Evolutionary conservation across 2,797 vertebrate species (phyloP).

Genomic region (Bryconaethiops microstoma): DNA sequence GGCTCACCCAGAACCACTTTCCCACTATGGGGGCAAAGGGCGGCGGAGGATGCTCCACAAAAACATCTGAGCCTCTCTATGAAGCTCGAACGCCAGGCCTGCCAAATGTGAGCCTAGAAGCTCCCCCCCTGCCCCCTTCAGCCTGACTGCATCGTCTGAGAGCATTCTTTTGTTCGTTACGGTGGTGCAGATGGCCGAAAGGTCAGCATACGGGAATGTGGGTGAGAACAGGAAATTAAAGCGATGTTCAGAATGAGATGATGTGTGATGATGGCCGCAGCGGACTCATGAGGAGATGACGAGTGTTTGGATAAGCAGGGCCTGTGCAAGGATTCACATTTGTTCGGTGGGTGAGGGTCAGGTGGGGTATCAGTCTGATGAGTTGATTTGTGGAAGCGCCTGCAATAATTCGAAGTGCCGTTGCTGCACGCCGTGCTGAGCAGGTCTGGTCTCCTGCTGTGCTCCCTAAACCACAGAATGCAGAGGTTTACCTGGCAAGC

Average conservation of each 20-base stretch:
- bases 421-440: background rate
- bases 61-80: conserved; percentile 32
- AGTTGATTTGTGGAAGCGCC: background rate
- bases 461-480: background rate
- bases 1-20: conserved; percentile 20
- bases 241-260: conserved; percentile 15
- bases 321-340: background rate
- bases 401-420: background rate
- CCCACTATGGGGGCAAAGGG: conserved; percentile 25
- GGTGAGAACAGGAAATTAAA: conserved; percentile 29
- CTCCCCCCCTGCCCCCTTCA: background rate
- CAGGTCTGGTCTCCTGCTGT: background rate
- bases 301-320: background rate
- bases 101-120: conserved; percentile 22
- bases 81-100: background rate
- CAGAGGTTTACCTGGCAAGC: no score
- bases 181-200: conserved; percentile 4
- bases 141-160: conserved; percentile 28
- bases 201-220: background rate
- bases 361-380: background rate
- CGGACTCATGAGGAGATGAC: background rate
- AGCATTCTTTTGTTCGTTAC: conserved; percentile 11
- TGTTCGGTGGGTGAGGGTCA: background rate
- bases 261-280: background rate
- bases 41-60: conserved; percentile 18